Base-by-base conservation (phyloP, 2,888 invertebrate species). In the Labia minor region DNA sequence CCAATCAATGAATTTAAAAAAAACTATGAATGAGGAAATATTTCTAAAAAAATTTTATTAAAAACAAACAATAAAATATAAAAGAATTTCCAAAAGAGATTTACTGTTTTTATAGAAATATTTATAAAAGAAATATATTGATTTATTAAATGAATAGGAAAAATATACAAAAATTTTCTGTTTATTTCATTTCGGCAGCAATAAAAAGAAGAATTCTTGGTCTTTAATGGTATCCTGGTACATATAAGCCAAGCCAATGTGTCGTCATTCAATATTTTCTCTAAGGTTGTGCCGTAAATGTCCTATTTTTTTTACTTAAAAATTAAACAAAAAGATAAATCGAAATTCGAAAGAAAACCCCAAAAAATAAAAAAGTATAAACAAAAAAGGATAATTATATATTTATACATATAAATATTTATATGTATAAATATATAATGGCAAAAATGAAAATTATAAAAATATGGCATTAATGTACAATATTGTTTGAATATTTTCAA, bases 401-500 rank as follows among this genome's bases (percentile, higher is more conserved):
- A 49, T 49, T 49, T 8, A 49, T n/a, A n/a, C n/a, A n/a, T n/a
- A n/a, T n/a, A n/a, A n/a, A n/a, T n/a, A n/a, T n/a, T n/a, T n/a
- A n/a, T n/a, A n/a, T n/a, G n/a, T n/a, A n/a, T n/a, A n/a, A n/a
- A n/a, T n/a, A n/a, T n/a, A n/a, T n/a, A n/a, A n/a, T n/a, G n/a
- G n/a, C n/a, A 49, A 49, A 16, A 66, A 62, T 64, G 65, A 65
- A 68, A 65, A 68, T 66, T 66, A 68, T 63, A 62, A 65, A 69
- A 66, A 64, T 65, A 69, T 70, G 70, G 68, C 70, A 71, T 71
- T 70, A 69, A 69, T 71, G 70, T 71, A 70, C 70, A 70, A 71
- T 70, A 67, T 64, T 66, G 67, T 71, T 71, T 70, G 70, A 70
- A 70, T 70, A 70, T 71, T 71, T 71, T 69, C 68, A 69, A 71